Evolutionary conservation across 2,797 vertebrate genomes (phyloP), one percentile per base, ranked within the genome.

Genomic region (Rhynchotus rufescens): DNA sequence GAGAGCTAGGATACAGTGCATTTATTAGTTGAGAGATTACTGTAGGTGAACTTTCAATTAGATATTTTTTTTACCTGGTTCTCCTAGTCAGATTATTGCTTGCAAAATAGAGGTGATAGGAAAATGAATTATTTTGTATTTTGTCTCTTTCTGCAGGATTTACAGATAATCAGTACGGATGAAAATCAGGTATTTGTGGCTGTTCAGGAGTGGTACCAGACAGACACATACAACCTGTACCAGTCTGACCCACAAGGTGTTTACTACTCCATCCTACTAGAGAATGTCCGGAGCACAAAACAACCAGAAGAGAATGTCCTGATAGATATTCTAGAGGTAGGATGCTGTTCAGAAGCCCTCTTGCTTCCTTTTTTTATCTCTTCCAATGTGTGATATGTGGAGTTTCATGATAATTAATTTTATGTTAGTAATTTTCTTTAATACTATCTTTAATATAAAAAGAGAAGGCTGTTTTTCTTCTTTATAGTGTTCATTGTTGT

Each of bases 191-290:
- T 99, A 65, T 98, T 99, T 90, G 98, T 99, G 74, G 99, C 99
- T 6, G 98, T 99, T 40, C 99, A 99, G 96, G 99, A 99, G 96
- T 99, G 99, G 99, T 98, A 99, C 97, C 99, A 99, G 97, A 98
- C 96, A 1, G 99, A 99, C 96, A 99, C 99, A 0, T 99, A 99
- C 90, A 99, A 99, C 97, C 98, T 99, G 90, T 99, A 99, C 97
- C 98, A 99, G 97, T 99, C 99, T 0, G 99, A 99, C 92, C 97
- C 97, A 0, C 98, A 98, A 40, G 99, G 99, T 0, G 96, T 98
- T 79, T 98, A 96, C 95, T 99, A 99, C 90, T 98, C 98, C 6
- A 97, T 99, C 22, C 92, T 98, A 38, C 97, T 99, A 94, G 99
- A 99, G 96, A 98, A 99, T 0, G 98, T 99, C 40, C 98, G 99